Conservation (phyloP, 2,113 vertebrate genomes). For the Donacobius atricapilla region DNA sequence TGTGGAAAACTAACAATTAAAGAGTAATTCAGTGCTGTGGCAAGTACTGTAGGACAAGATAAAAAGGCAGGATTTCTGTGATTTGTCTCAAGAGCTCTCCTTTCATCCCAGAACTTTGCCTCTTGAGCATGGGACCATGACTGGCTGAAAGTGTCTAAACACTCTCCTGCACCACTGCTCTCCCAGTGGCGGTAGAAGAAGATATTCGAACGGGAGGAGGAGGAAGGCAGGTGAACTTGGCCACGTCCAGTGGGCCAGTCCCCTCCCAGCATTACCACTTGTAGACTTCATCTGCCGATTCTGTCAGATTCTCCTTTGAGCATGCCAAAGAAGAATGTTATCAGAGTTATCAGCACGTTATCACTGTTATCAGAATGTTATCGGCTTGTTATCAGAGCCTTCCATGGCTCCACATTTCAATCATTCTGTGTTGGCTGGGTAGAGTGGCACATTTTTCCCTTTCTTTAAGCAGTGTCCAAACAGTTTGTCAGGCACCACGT, state of each 20-base stretch:
- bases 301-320: neutral
- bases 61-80: neutral
- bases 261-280: neutral
- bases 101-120: neutral
- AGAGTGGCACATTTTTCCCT: neutral
- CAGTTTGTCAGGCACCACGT: neutral
- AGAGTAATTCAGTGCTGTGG: neutral
- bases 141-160: neutral
- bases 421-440: too few relatives aligned
- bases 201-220: neutral
- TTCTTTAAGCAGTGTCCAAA: neutral
- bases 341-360: too few relatives aligned
- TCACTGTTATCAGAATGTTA: too few relatives aligned
- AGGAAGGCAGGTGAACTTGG: neutral
- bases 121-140: neutral
- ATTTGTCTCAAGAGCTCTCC: neutral
- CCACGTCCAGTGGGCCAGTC: neutral
- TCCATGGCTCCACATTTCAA: fast-evolving
- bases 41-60: neutral
- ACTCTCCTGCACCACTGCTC: fast-evolving
- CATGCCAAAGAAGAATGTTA: too few relatives aligned
- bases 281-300: neutral
- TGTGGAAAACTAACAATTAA: neutral
- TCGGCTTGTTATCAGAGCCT: fast-evolving
- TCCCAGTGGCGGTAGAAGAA: neutral